Conservation (phyloP, 2,113 vertebrate genomes). For the Okapia johnstoni region DNA sequence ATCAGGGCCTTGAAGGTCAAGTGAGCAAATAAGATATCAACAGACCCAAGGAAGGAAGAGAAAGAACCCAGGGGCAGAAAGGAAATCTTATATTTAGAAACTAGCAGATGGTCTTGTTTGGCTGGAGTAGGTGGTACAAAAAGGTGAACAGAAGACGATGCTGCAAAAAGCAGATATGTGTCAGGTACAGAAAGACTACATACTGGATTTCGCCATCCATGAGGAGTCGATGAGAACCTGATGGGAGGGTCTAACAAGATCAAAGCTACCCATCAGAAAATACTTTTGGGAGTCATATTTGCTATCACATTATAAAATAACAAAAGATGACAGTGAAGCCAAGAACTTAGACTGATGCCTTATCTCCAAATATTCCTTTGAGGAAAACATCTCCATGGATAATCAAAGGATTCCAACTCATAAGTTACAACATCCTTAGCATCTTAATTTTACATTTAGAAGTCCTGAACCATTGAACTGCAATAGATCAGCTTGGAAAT, state of each 20-base stretch:
- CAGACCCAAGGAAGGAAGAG: not conserved
- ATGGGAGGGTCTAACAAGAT: not conserved
- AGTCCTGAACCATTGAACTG: not conserved
- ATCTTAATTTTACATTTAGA: not conserved
- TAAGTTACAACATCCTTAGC: not conserved
- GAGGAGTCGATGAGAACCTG: not conserved
- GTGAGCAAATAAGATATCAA: not conserved
- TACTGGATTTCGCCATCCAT: not conserved
- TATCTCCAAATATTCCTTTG: not conserved
- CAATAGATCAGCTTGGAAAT: not conserved
- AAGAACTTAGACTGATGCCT: not conserved
- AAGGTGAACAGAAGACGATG: not conserved
- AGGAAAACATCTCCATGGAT: not conserved
- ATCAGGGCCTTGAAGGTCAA: not conserved
- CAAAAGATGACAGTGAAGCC: not conserved
- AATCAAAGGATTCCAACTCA: not conserved
- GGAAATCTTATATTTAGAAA: not conserved
- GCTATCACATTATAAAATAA: not conserved
- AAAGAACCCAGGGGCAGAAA: not conserved
- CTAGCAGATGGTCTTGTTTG: not conserved
- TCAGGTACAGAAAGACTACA: not conserved
- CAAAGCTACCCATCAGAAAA: not conserved
- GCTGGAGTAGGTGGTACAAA: not conserved
- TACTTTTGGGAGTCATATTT: not conserved
- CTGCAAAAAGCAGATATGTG: not conserved